Conservation (phyloP, 2,888 invertebrate species). For the Laspeyria flexula region DNA sequence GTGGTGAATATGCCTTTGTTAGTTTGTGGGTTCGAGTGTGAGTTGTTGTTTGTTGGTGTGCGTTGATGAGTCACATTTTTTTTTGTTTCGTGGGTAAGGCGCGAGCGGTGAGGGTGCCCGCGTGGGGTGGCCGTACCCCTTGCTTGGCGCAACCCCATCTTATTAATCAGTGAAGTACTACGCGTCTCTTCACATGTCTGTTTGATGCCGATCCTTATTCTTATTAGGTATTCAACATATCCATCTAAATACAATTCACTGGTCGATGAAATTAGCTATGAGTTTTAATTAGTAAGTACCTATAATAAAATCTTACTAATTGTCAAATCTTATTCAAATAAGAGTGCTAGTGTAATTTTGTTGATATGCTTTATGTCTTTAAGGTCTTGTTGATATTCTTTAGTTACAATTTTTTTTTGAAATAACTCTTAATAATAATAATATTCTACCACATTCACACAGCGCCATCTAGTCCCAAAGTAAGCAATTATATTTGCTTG, state of each 20-base stretch:
- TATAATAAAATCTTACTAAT: too few species aligned
- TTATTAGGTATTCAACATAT: constrained; percentile 69
- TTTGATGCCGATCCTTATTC: constrained; percentile 70
- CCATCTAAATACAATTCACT: background rate
- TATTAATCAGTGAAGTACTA: constrained; percentile 86
- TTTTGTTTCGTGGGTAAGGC: constrained; percentile 86
- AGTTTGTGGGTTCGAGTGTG: constrained; percentile 56
- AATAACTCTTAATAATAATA: too few species aligned
- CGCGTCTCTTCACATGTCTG: constrained; percentile 84
- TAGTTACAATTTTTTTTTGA: too few species aligned
- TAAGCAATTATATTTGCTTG: too few species aligned
- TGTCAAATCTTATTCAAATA: too few species aligned
- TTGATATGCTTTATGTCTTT: too few species aligned
- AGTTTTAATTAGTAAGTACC: background rate
- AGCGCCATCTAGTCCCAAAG: too few species aligned
- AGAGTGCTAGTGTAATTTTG: too few species aligned
- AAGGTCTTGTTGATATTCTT: too few species aligned
- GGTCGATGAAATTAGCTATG: constrained; percentile 2
- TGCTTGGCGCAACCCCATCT: constrained; percentile 84
- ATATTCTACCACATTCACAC: too few species aligned
- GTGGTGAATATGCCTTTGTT: constrained; percentile 60
- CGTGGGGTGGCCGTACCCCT: constrained; percentile 81
- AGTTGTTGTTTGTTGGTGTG: constrained; percentile 76
- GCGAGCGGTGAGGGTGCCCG: constrained; percentile 80
- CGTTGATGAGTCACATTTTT: constrained; percentile 87